Base-by-base conservation (phyloP, 2,113 vertebrate genomes). In the Dascyllus trimaculatus region DNA sequence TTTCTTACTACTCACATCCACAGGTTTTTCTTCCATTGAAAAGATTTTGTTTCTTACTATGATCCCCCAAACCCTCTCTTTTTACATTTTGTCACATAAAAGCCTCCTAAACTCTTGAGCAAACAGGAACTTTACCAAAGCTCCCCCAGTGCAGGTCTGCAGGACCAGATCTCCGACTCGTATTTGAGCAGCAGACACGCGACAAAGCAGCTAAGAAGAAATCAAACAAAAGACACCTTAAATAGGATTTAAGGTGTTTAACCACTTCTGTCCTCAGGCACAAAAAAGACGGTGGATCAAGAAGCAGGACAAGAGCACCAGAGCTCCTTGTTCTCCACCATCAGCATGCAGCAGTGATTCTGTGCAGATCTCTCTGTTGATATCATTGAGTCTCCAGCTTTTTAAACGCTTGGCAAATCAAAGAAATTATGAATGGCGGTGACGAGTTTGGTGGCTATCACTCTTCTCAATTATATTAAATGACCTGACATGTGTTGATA, bases 141-240 rank as follows among this genome's bases (percentile, higher is more conserved):
- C 92, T 81, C 84, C 87, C 66, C 0, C 68, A 48, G 83, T 53
- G 75, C 54, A 15, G 79, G 83, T 75, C 88, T 76, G 53, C 68
- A 26, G 74, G 83, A 78, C 72, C 88, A 81, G 86, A 88, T 75
- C 82, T 81, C 79, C 17, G 81, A 72, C 73, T 81, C 1, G 46
- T 92, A 57, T 91, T 92, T 92, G 88, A 91, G 88, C 88, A 85
- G 78, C 60, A 87, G 85, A 76, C 71, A 22, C 49, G 15, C 67
- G 81, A 93, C 92, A 94, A 93, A 91, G 91, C 88, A 83, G 90
- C 91, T 91, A 92, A 91, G 90, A 89, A 84, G 85, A 91, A 89
- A 71, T 84, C 90, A 89, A 92, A 92, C 92, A 94, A 84, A n/a
- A 89, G 87, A 60, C 75, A 85, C 87, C 85, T 91, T 88, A 71